Evolutionary conservation across 1,140 invertebrate genomes (phyloP), one percentile per base, ranked within the genome.

Genomic region (Dendroctonus valens): DNA sequence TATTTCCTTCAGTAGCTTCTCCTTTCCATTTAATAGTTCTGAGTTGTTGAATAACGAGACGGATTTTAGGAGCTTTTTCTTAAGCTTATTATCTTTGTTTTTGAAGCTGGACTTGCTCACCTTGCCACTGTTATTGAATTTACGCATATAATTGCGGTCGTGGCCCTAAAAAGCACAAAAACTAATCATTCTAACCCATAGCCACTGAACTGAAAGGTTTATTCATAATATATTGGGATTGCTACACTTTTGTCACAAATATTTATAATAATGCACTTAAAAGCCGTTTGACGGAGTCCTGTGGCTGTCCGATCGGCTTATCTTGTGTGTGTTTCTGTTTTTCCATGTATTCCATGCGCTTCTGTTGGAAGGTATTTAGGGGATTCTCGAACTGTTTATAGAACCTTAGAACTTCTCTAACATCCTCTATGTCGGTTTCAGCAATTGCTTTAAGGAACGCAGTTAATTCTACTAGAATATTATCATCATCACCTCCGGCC

Each of bases 331-430:
- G 7, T 11, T 70, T 58, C 8, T 70, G 57, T 9, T 49, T 42
- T 55, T 69, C 67, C 15, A 64, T 68, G 41, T 52, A 62, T 73
- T 85, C 86, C 55, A 87, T 83, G 80, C 94, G 92, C 80, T 94
- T 95, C 72, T 93, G 89, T 76, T 89, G 85, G 80, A 99, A 99
- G 67, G 91, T 89, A 67, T 86, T 87, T 40, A 99, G 83, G 7
- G 97, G 97, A 85, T 99, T 90, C 55, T 97, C 92, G 82, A 94
- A 98, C 75, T 96, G 89, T 67, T 86, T 88, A 79, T 99, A 99
- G 81, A 97, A 94, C 64, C 86, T 87, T 51, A 99, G 78, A 52
- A 97, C 96, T 57, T 94, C 91, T 64, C 97, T 83, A 0, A 99
- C 95, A 83, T 99, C 97, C 46, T 91, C 86, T 9, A 98, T 91